phyloP scores from a whole-genome alignment of 2,113 vertebrate species.

The Pelecanus crispus region DNA sequence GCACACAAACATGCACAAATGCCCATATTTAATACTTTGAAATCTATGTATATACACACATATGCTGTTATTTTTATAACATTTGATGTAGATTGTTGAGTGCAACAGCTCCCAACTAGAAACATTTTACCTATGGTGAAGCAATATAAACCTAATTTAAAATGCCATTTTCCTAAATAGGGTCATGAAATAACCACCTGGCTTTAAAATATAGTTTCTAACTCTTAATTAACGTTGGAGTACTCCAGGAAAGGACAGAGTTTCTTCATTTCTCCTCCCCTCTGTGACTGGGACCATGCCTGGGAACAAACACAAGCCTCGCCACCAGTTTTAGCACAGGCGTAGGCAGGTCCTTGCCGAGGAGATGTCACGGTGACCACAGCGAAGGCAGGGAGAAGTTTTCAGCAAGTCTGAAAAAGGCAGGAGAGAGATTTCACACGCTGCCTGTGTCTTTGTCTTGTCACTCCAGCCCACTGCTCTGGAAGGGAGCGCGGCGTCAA shows the following conservation, averaged over 20 bases:
- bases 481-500: constrained; percentile 44
- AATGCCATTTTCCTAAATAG: background rate
- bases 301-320: background rate
- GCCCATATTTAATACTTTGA: background rate
- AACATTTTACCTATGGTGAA: background rate
- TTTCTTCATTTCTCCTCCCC: background rate
- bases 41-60: background rate
- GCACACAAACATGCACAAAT: background rate
- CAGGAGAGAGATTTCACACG: constrained; percentile 12
- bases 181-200: fast-evolving
- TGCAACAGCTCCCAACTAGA: background rate
- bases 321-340: background rate
- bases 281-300: background rate
- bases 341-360: background rate
- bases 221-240: background rate
- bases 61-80: background rate
- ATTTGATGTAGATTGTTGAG: background rate
- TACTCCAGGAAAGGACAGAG: background rate
- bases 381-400: background rate
- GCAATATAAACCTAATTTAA: background rate
- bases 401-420: background rate
- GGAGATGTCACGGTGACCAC: background rate
- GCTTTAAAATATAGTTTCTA: background rate
- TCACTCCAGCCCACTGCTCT: constrained; percentile 49
- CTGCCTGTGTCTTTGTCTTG: constrained; percentile 39